These are phyloP conservation scores for Ginglymostoma cirratum DNA, from an alignment of 2,113 vertebrate genomes.

Conservation along the genomic window DNA sequence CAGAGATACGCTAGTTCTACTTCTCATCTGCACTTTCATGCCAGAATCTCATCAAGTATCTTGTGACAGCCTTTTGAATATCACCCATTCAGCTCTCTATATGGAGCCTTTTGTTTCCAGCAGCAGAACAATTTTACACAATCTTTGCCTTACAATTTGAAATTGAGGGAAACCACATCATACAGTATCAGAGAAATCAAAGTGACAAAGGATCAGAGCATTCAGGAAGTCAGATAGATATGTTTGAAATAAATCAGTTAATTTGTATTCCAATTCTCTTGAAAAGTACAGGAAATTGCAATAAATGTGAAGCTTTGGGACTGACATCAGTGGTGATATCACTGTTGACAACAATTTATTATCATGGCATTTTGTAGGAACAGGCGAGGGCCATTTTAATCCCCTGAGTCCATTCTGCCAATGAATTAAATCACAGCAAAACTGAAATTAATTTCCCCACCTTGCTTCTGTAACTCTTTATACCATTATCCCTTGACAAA, in stretches of 20 bases:
- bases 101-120: not conserved
- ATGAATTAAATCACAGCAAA: not conserved
- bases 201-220: not conserved
- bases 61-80: not conserved
- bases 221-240: not conserved
- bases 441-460: not conserved
- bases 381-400: not conserved
- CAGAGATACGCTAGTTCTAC: not conserved
- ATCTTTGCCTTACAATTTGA: not conserved
- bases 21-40: not conserved
- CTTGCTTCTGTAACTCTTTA: not conserved
- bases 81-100: not conserved
- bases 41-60: not conserved
- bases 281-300: not conserved
- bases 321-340: not conserved
- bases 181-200: not conserved
- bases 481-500: not conserved
- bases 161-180: slow-evolving; percentile 12
- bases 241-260: not conserved
- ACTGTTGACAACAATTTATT: not conserved
- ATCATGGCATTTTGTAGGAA: not conserved
- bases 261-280: not conserved
- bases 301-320: not conserved
- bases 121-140: not conserved
- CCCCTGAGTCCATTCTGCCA: not conserved